These are phyloP conservation scores for Lethrus apterus DNA, from an alignment of 1,140 invertebrate species.

Conservation along the genomic window DNA sequence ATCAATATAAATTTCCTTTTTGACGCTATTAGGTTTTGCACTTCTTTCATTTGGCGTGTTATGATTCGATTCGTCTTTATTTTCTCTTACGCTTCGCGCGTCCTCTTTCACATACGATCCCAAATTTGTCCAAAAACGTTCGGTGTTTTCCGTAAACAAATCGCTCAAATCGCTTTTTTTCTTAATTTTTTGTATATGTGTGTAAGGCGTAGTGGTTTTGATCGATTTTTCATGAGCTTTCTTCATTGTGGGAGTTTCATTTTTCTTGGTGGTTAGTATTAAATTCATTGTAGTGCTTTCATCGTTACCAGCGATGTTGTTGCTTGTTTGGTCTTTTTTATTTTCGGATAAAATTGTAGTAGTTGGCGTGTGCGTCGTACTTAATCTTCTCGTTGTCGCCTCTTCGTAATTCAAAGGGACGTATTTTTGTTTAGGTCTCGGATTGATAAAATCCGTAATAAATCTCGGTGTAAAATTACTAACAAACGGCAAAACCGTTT, in stretches of 20 bases:
- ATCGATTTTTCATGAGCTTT: not conserved
- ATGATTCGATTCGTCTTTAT: not conserved
- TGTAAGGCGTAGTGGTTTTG: conserved; percentile 16
- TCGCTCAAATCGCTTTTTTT: conserved; percentile 21
- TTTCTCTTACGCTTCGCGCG: not conserved
- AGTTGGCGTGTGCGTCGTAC: not conserved
- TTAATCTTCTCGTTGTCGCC: conserved; percentile 6
- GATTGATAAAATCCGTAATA: conserved; percentile 36
- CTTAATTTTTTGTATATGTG: conserved; percentile 34
- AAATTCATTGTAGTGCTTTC: not conserved
- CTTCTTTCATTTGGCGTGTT: too few species aligned
- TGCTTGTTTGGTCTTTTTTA: not conserved
- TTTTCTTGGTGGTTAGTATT: conserved; percentile 1
- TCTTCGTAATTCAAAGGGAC: conserved; percentile 34
- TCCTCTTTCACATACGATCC: not conserved
- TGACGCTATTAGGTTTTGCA: not conserved
- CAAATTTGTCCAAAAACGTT: conserved; percentile 2
- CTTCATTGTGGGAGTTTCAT: not conserved
- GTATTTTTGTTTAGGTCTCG: conserved; percentile 24
- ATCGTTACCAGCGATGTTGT: not conserved
- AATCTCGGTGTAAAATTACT: conserved; percentile 67
- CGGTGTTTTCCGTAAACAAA: conserved; percentile 5
- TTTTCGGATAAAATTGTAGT: conserved; percentile 12
- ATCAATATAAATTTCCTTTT: conserved; percentile 31
- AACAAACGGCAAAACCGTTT: conserved; percentile 64